Conservation (phyloP, 2,797 vertebrate genomes). For the Myotis findleyi region DNA sequence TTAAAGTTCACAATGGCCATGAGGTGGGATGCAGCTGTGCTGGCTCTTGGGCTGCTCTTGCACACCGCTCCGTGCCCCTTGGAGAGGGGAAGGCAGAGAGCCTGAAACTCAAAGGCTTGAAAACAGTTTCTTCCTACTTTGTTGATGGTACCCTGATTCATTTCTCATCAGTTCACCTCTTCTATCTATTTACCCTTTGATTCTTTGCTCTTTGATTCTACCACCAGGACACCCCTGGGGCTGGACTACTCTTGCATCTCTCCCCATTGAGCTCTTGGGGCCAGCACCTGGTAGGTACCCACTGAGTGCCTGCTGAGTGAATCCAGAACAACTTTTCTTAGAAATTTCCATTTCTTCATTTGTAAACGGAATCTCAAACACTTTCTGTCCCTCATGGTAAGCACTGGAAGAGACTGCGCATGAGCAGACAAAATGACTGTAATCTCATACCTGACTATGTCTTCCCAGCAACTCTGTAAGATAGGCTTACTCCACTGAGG, state of each 20-base stretch:
- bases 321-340: not conserved
- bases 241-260: not conserved
- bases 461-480: not conserved
- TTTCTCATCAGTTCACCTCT: not conserved
- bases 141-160: not conserved
- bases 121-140: constrained; percentile 1
- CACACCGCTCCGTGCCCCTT: not conserved
- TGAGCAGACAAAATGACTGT: not conserved
- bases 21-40: not conserved
- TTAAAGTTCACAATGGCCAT: not conserved
- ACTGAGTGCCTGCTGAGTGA: not conserved
- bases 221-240: not conserved
- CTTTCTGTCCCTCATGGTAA: not conserved
- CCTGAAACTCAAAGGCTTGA: not conserved
- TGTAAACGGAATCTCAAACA: not conserved
- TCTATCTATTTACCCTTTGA: not conserved
- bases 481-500: not conserved
- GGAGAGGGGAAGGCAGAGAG: not conserved
- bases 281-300: not conserved
- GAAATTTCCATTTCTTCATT: not conserved
- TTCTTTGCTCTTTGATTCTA: not conserved
- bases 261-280: not conserved
- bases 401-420: not conserved
- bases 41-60: not conserved
- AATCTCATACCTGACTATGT: not conserved